Percentiles rank a stretch among this genome's conserved stretches.
These are phyloP conservation scores for Poecile atricapillus DNA, from an alignment of 2,113 vertebrate species.

Conservation along the genomic window DNA sequence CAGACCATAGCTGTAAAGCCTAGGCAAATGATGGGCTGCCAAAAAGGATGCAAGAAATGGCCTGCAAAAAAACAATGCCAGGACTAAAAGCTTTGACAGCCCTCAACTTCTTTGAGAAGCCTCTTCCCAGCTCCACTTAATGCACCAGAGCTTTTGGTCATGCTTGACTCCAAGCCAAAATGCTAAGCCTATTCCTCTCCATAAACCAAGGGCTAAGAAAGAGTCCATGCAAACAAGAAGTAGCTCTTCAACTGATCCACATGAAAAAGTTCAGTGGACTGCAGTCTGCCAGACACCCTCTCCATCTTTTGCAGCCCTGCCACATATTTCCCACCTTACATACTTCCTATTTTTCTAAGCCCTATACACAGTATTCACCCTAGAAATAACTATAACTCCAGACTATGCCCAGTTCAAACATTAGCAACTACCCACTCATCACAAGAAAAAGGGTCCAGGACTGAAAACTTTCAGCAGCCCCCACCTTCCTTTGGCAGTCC, in stretches of 20 bases:
- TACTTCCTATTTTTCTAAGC: background rate
- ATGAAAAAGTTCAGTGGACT: background rate
- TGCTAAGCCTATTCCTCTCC: background rate
- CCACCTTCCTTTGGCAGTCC: background rate
- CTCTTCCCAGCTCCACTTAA: background rate
- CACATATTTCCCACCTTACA: background rate
- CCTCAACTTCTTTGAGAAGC: background rate
- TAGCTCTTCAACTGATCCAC: background rate
- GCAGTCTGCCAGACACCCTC: background rate
- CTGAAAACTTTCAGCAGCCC: background rate
- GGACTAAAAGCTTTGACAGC: background rate
- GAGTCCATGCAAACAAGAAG: background rate
- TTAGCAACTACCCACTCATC: background rate
- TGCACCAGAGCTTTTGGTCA: background rate
- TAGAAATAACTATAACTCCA: background rate
- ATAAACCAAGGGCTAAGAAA: background rate
- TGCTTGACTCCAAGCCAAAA: background rate
- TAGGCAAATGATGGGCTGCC: background rate
- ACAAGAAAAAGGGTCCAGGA: background rate
- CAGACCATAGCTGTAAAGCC: accelerated
- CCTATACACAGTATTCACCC: background rate
- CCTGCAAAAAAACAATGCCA: background rate
- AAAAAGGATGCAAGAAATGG: background rate
- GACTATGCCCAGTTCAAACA: background rate
- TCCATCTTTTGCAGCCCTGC: background rate